These are phyloP conservation scores for Strongylocentrotus purpuratus DNA, from an alignment of 35 echinoderm and acorn worm species.

Conservation along the genomic window DNA sequence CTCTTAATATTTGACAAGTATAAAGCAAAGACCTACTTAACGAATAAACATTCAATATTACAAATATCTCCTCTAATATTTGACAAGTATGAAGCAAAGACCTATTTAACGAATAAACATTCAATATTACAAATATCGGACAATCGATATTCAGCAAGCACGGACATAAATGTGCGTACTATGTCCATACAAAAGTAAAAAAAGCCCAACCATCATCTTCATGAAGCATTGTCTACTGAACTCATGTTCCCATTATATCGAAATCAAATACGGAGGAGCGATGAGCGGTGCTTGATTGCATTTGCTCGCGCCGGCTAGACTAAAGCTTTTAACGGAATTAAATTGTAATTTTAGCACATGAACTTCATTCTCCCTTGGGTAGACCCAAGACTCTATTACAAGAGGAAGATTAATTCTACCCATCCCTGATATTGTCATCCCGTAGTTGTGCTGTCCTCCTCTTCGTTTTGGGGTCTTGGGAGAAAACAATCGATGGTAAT, in stretches of 20 bases:
- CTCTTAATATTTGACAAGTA: neutral
- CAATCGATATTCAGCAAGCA: too few species aligned
- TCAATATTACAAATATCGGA: neutral
- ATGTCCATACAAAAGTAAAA: too few species aligned
- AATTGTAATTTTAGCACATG: conserved; percentile 46
- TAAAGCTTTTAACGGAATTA: conserved; percentile 39
- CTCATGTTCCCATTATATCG: conserved; percentile 16
- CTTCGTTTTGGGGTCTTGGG: neutral
- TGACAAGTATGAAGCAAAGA: neutral
- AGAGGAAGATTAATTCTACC: conserved; percentile 22
- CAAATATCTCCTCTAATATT: neutral
- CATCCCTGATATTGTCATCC: neutral
- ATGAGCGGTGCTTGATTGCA: neutral
- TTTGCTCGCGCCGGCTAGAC: neutral
- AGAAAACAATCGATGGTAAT: conserved; percentile 14
- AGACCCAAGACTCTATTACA: neutral
- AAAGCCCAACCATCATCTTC: neutral
- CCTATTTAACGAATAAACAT: neutral
- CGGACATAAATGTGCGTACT: too few species aligned
- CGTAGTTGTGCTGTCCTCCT: neutral
- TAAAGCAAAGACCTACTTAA: neutral
- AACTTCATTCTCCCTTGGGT: neutral
- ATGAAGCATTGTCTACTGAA: neutral
- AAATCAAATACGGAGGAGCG: neutral
- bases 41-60: neutral